phyloP scores from a whole-genome alignment of 1,140 invertebrate species.

The Oedothorax gibbosus region DNA sequence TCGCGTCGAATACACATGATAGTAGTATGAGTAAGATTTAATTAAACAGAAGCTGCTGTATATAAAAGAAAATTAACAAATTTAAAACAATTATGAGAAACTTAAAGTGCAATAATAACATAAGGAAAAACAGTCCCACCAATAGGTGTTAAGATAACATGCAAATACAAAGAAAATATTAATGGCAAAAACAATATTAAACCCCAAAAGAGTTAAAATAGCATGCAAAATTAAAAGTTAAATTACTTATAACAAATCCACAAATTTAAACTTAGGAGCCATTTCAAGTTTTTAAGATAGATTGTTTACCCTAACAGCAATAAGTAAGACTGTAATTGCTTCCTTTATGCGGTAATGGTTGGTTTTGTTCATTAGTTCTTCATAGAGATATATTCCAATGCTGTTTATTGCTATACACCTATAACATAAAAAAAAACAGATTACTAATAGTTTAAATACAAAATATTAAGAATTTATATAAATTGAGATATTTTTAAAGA shows the following conservation, averaged over 20 bases:
- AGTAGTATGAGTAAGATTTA: no score
- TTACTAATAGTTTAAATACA: background rate
- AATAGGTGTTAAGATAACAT: background rate
- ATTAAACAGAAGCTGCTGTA: no score
- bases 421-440: constrained; percentile 48
- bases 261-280: no score
- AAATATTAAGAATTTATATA: no score
- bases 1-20: no score
- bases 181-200: no score
- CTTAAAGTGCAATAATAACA: background rate
- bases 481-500: no score
- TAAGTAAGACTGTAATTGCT: constrained; percentile 86
- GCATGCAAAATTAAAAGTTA: no score
- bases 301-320: constrained; percentile 80
- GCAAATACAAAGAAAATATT: background rate
- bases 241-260: no score
- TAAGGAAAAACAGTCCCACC: constrained; percentile 53
- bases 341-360: constrained; percentile 81
- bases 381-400: constrained; percentile 86
- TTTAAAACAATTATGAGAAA: no score
- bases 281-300: background rate
- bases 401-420: constrained; percentile 87
- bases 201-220: no score
- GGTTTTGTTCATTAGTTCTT: constrained; percentile 77
- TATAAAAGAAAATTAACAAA: no score